phyloP scores from a whole-genome alignment of 2,797 vertebrate species.

The Ctenopoma multispine region DNA sequence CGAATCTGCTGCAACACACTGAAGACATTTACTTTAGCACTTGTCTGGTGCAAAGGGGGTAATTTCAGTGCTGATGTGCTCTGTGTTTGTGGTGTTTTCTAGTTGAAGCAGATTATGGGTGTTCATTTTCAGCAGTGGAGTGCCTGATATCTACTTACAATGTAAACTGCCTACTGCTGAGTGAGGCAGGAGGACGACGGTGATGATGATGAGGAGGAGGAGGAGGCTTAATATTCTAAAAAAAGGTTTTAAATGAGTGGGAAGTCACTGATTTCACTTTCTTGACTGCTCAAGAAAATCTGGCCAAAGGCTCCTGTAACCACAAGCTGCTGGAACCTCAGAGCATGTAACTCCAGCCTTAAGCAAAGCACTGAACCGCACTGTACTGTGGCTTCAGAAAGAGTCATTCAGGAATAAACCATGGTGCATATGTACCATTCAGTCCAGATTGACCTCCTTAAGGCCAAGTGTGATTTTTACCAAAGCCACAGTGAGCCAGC shows the following conservation, averaged over 20 bases:
- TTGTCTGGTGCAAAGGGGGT: constrained; percentile 51
- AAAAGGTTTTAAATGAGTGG: constrained; percentile 33
- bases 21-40: constrained; percentile 43
- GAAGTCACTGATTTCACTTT: constrained; percentile 31
- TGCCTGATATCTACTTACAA: constrained; percentile 49
- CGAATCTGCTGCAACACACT: constrained; percentile 44
- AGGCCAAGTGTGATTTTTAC: constrained; percentile 2
- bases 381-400: neutral
- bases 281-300: constrained; percentile 22
- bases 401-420: constrained; percentile 1
- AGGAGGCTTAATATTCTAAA: constrained; percentile 3
- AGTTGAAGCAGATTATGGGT: constrained; percentile 54
- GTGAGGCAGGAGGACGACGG: constrained; percentile 3
- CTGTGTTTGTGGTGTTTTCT: constrained; percentile 13
- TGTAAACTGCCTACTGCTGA: constrained; percentile 42
- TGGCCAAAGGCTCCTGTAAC: neutral
- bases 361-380: constrained; percentile 25
- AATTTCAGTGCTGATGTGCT: constrained; percentile 39
- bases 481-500: neutral
- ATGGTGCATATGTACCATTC: neutral
- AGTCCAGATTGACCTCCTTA: constrained; percentile 14
- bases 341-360: constrained; percentile 17
- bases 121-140: constrained; percentile 56
- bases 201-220: neutral
- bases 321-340: neutral